Evolutionary conservation across 2,113 vertebrate genomes (phyloP).

Genomic region (Chloroceryle aenea): DNA sequence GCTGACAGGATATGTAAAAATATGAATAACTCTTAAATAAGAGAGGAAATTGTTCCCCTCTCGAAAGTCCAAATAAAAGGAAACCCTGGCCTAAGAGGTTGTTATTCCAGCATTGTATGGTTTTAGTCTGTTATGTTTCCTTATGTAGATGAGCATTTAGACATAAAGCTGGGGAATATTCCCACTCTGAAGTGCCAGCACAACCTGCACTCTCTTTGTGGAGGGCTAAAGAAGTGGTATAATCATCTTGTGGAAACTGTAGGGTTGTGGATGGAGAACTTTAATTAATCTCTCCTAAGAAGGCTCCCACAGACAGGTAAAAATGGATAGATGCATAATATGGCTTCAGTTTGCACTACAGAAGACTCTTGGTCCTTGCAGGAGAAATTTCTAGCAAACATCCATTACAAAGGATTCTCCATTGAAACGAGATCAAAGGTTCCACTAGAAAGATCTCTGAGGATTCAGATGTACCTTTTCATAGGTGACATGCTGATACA

Average conservation of each 20-base stretch:
- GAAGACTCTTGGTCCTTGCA: neutral
- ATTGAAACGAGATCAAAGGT: slow-evolving; percentile 33
- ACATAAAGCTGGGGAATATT: neutral
- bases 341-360: neutral
- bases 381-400: slow-evolving; percentile 56
- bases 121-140: neutral
- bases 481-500: slow-evolving; percentile 54
- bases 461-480: slow-evolving; percentile 54
- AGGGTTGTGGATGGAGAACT: neutral
- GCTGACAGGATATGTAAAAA: neutral
- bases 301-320: neutral
- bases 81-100: neutral
- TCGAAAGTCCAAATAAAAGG: neutral
- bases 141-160: neutral
- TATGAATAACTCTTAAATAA: neutral
- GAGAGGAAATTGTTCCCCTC: neutral
- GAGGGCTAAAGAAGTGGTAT: neutral
- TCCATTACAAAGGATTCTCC: slow-evolving; percentile 34
- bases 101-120: neutral
- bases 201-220: neutral
- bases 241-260: neutral
- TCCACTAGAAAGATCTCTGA: slow-evolving; percentile 38
- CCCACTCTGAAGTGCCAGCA: neutral
- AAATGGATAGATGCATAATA: neutral
- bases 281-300: neutral